Base-by-base conservation (phyloP, 2,797 vertebrate species). In the Odontamblyopus rebecca region DNA sequence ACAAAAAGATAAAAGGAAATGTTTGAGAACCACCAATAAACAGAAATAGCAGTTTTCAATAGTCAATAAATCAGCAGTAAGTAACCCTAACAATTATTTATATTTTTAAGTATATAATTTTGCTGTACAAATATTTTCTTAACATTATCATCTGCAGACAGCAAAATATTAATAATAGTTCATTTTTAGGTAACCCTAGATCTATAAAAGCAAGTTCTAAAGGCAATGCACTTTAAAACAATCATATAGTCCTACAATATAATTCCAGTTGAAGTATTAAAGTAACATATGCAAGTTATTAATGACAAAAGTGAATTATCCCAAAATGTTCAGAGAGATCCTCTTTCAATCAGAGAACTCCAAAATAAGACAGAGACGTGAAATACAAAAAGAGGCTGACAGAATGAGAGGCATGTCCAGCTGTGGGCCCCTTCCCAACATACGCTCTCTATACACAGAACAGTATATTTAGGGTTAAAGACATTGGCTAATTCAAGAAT, bases 401-500 rank as follows among this genome's bases (percentile, higher is more conserved):
- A 85, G 85, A 88, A 86, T 83, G 82, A 82, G 77, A 80, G 65
- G 80, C 75, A 86, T 86, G 79, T 76, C 84, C 85, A 89, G 89
- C 87, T 88, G 86, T 82, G 87, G 70, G 74, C 80, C 61, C 19
- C 32, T 38, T 62, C 61, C 61, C 61, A 32, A 62, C 61, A 62
- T 18, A 32, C 56, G 27, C 59, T 8, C 30, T 85, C 88, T 61
- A 30, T 16, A 30, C 29, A 61, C 29, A 61, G 59, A 29, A 61
- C 59, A 32, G 87, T 86, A 88, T 78, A 85, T 90, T 88, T 88
- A 86, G 85, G 78, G 86, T 84, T 73, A 77, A 82, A 88, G 82
- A 92, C 90, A 80, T 92, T 92, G 88, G 88, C 85, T 90, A 90
- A 92, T 90, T 93, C 91, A 90, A 88, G 88, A 91, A 88, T 91